Evolutionary conservation across 1,140 invertebrate species (phyloP).

Genomic region (Grapholita molesta): DNA sequence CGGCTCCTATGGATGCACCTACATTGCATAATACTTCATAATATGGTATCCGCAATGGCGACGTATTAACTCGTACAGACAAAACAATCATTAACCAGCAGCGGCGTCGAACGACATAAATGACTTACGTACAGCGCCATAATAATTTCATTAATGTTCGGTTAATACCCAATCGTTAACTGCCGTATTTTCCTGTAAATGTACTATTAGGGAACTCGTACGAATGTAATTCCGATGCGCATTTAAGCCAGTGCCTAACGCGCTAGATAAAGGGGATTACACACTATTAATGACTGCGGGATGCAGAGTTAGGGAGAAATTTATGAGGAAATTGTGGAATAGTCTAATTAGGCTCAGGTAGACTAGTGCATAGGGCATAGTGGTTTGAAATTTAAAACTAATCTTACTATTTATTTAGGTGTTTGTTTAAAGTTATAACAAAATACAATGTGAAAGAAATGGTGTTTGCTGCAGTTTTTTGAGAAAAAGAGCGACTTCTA

Average conservation of each 20-base stretch:
- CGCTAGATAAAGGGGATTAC: constrained; percentile 45
- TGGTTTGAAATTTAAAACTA: not conserved
- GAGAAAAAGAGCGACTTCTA: no score
- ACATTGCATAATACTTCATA: not conserved
- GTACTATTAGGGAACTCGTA: constrained; percentile 5
- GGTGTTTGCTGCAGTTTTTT: no score
- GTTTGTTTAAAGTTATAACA: no score
- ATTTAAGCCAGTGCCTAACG: constrained; percentile 17
- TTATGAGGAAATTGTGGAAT: constrained; percentile 43
- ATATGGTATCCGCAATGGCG: not conserved
- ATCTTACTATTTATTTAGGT: not conserved
- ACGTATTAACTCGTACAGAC: not conserved
- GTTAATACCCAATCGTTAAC: constrained; percentile 1
- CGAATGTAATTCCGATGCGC: constrained; percentile 14
- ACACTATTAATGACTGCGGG: constrained; percentile 40
- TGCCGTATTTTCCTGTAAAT: not conserved
- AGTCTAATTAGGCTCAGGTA: constrained; percentile 9
- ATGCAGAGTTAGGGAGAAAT: constrained; percentile 28
- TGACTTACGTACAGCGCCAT: not conserved
- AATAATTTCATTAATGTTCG: not conserved
- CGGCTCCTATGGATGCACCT: no score
- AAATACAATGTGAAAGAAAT: no score
- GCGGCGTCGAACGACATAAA: not conserved
- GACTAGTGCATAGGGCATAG: not conserved
- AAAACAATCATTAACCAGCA: not conserved